phyloP scores from a whole-genome alignment of 2,888 invertebrate species.

The Coelinius sp. region DNA sequence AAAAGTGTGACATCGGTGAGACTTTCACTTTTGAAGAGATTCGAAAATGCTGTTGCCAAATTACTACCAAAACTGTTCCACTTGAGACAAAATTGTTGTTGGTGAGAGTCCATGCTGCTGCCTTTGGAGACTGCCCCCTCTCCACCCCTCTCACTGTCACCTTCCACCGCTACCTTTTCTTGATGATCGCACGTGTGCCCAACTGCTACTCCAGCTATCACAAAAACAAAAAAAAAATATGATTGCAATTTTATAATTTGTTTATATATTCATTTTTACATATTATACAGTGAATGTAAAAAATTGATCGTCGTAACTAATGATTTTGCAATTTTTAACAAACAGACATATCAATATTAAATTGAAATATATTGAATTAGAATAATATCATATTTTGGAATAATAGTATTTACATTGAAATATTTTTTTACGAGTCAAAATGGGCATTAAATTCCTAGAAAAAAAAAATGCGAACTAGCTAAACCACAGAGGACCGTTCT shows the following conservation, averaged over 20 bases:
- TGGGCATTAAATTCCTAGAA: not conserved
- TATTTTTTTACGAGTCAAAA: not conserved
- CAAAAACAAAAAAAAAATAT: constrained; percentile 36
- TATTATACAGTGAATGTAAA: too few species aligned
- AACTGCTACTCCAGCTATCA: constrained; percentile 68
- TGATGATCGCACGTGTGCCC: constrained; percentile 67
- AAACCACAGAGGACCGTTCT: constrained; percentile 14
- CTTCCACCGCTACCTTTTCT: constrained; percentile 63
- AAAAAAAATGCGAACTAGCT: not conserved
- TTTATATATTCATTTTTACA: too few species aligned
- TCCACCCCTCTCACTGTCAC: constrained; percentile 64
- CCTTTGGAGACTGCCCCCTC: constrained; percentile 69
- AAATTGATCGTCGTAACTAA: too few species aligned
- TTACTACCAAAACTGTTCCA: constrained; percentile 97
- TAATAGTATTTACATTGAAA: not conserved
- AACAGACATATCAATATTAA: too few species aligned
- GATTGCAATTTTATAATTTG: not conserved
- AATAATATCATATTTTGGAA: too few species aligned
- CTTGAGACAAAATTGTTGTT: constrained; percentile 95
- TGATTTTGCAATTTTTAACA: too few species aligned
- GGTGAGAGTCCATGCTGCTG: constrained; percentile 89
- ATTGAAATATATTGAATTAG: too few species aligned
- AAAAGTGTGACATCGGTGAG: constrained; percentile 93
- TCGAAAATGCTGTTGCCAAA: constrained; percentile 92
- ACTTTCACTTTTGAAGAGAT: constrained; percentile 93